phyloP scores from a whole-genome alignment of 2,797 vertebrate genomes.

The Petrocephalus schoutedeni region DNA sequence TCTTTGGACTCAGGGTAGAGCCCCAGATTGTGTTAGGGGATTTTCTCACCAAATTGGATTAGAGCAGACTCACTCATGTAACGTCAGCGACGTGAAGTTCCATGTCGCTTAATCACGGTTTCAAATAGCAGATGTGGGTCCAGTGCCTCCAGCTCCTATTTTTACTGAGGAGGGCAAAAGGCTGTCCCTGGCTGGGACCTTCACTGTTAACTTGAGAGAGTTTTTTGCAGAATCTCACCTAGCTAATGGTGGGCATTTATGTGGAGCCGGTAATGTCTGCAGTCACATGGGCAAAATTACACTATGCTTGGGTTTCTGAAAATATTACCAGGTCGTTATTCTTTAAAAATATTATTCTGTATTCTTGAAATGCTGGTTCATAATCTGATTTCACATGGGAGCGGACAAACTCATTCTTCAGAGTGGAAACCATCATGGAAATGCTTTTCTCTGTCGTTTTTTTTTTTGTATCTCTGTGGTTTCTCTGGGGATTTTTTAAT shows the following conservation, averaged over 20 bases:
- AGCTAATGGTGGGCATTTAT: background rate
- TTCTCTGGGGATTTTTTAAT: slow-evolving; percentile 49
- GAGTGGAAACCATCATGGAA: background rate
- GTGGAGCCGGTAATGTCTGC: too few species aligned
- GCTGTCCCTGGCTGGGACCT: background rate
- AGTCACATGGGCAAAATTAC: too few species aligned
- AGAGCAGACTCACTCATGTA: background rate
- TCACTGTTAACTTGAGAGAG: background rate
- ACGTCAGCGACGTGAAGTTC: background rate
- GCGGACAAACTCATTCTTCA: background rate
- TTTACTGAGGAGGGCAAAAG: background rate
- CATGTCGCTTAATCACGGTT: background rate
- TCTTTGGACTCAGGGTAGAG: background rate
- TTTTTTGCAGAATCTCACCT: background rate
- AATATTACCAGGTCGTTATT: background rate
- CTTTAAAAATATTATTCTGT: background rate
- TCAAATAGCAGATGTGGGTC: background rate
- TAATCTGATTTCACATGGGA: background rate
- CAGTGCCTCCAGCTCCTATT: slow-evolving; percentile 6
- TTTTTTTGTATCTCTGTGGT: slow-evolving; percentile 21
- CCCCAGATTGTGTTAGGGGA: background rate
- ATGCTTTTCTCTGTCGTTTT: background rate
- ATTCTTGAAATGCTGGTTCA: background rate
- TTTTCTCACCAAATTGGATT: slow-evolving; percentile 9
- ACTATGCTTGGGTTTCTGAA: background rate